Conservation (phyloP, 2,888 invertebrate genomes). For the Heterodera filipjevi region DNA sequence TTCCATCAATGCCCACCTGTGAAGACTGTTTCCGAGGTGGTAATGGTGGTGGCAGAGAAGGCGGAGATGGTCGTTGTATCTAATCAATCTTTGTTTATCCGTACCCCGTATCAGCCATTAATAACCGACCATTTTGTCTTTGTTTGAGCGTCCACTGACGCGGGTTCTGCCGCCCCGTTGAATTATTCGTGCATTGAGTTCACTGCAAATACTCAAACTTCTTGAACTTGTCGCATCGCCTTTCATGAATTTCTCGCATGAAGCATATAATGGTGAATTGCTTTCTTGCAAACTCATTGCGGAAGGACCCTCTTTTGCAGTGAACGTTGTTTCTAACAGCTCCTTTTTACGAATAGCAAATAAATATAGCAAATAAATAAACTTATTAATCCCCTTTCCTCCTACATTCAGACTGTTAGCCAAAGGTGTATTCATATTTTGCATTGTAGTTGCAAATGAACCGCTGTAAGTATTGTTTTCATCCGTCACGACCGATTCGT, state of each 20-base stretch:
- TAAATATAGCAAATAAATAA: background rate
- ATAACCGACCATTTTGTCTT: constrained; percentile 3
- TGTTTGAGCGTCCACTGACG: constrained; percentile 36
- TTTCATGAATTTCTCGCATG: background rate
- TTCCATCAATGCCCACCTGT: background rate
- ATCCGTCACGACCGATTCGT: background rate
- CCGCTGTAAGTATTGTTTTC: constrained; percentile 29
- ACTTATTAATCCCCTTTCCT: background rate
- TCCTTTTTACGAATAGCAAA: background rate
- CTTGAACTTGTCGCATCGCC: background rate
- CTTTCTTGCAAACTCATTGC: constrained; percentile 9
- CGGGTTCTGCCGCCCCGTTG: constrained; percentile 39
- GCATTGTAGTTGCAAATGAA: constrained; percentile 23
- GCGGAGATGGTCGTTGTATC: background rate
- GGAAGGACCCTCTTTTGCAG: background rate
- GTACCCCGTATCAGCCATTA: background rate
- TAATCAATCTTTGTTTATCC: background rate
- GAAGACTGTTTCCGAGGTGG: constrained; percentile 26
- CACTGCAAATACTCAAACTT: constrained; percentile 39
- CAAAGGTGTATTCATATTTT: constrained; percentile 22
- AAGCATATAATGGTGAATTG: background rate
- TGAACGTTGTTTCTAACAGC: background rate
- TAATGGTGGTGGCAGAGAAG: constrained; percentile 20
- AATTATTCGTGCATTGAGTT: constrained; percentile 40
- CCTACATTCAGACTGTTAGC: constrained; percentile 23